Evolutionary conservation across 2,888 invertebrate genomes (phyloP).

Genomic region (Danaus chrysippus): DNA sequence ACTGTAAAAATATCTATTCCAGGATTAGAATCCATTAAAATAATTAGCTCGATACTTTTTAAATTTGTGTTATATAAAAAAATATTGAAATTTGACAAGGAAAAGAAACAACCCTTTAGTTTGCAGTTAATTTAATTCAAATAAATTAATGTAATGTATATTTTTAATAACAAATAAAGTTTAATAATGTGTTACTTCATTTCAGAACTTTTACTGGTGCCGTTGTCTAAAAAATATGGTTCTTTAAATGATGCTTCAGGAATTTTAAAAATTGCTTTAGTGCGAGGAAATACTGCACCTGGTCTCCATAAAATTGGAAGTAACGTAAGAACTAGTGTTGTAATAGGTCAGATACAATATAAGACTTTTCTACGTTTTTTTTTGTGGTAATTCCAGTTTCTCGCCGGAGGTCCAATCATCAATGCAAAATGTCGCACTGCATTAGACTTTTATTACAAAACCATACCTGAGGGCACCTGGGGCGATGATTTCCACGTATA

Average conservation of each 20-base stretch:
- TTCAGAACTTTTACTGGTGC: slow-evolving; percentile 50
- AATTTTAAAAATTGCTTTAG: slow-evolving; percentile 82
- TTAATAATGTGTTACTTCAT: slow-evolving; percentile 1
- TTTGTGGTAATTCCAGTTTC: background rate
- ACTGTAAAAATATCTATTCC: background rate
- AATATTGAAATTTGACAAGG: no score
- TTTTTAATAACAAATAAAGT: background rate
- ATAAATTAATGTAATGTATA: no score
- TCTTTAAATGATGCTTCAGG: slow-evolving; percentile 77
- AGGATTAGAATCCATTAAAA: background rate
- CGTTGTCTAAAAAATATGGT: slow-evolving; percentile 70
- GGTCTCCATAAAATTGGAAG: slow-evolving; percentile 16
- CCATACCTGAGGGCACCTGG: slow-evolving; percentile 52
- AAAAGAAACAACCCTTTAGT: no score
- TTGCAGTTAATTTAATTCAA: no score
- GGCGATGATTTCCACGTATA: slow-evolving; percentile 82
- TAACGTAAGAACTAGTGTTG: slow-evolving; percentile 11
- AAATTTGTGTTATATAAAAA: no score
- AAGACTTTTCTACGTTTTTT: background rate
- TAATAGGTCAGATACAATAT: background rate
- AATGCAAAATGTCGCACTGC: slow-evolving; percentile 52
- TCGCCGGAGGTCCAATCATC: slow-evolving; percentile 68
- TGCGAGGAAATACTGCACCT: slow-evolving; percentile 73
- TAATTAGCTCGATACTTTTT: background rate
- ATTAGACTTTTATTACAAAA: slow-evolving; percentile 44